Evolutionary conservation across 2,113 vertebrate species (phyloP), one percentile per base, ranked within the genome.

Genomic region (Sinosuthora webbiana): DNA sequence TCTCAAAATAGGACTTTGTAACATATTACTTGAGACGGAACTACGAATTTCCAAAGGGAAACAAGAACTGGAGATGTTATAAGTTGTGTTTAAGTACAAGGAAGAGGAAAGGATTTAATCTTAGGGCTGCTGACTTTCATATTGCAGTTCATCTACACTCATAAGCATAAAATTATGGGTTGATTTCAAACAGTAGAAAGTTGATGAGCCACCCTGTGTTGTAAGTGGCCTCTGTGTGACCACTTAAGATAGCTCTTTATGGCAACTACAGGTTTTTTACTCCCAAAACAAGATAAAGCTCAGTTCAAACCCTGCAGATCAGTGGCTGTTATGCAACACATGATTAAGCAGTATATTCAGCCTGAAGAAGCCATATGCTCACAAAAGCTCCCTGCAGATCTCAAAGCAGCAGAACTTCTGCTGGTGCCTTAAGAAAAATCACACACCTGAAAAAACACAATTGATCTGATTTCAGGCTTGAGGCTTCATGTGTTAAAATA

Each of bases 321-420:
- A 68, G 18, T 28, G 56, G 41, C 52, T 59, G 28, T 91, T 76
- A 89, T 8, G 22, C 44, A 82, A 91, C 49, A 70, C 69, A 37
- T 59, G 62, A 94, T 87, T 82, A 79, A 63, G 74, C 71, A 93
- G 75, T 11, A 80, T 24, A 93, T 86, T 92, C 85, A 94, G 79
- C 83, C 85, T 77, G 82, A 93, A 92, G 70, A 94, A 88, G 59
- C 68, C 1, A 0, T 83, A 69, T 57, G n/a, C 20, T 90, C 16
- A 2, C 50, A 89, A 81, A 75, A 83, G 50, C 55, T 93, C 88
- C 94, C 88, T 77, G 50, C 68, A 90, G 86, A 63, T 80, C 83
- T 94, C 71, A 90, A 83, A 90, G 75, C 49, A 88, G 13, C 49
- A 37, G 37, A 90, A 60, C 20, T 94, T 85, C 74, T 53, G 57